Percentiles rank a stretch among this genome's conserved stretches.
These are phyloP conservation scores for Scaptomyza cyrtandrae DNA, from an alignment of 2,888 invertebrate species.

Conservation along the genomic window DNA sequence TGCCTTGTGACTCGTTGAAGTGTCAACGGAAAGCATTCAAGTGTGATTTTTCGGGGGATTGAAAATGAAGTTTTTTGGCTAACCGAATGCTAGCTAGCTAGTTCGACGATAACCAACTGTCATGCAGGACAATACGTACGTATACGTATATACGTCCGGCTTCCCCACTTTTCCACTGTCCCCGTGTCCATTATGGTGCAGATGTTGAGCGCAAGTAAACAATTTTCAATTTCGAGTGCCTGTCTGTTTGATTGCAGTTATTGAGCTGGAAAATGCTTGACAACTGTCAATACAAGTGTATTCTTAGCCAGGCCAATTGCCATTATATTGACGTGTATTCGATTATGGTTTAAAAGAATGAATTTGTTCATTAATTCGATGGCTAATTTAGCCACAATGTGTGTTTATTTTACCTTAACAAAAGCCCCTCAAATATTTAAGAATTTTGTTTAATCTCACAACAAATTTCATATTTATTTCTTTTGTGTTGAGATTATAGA, in stretches of 20 bases:
- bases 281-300: conserved; percentile 57
- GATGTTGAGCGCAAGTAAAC: conserved; percentile 42
- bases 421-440: not conserved
- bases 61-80: conserved; percentile 56
- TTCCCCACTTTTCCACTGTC: too few relatives aligned
- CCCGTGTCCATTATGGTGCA: conserved; percentile 15
- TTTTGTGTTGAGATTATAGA: too few relatives aligned
- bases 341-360: not conserved
- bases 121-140: conserved; percentile 17
- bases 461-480: not conserved
- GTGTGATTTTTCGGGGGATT: conserved; percentile 53
- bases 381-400: too few relatives aligned
- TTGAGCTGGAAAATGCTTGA: conserved; percentile 60
- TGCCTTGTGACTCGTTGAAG: conserved; percentile 45
- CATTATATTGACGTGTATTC: not conserved
- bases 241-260: conserved; percentile 60
- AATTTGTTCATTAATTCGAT: too few relatives aligned
- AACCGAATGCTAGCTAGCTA: conserved; percentile 1
- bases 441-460: not conserved
- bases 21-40: conserved; percentile 61
- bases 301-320: conserved; percentile 27
- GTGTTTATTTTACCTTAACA: too few relatives aligned
- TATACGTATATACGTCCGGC: not conserved
- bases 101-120: conserved; percentile 4
- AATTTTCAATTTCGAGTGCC: conserved; percentile 50